Conservation (phyloP, 2,888 invertebrate genomes). For the Brenthis daphne region DNA sequence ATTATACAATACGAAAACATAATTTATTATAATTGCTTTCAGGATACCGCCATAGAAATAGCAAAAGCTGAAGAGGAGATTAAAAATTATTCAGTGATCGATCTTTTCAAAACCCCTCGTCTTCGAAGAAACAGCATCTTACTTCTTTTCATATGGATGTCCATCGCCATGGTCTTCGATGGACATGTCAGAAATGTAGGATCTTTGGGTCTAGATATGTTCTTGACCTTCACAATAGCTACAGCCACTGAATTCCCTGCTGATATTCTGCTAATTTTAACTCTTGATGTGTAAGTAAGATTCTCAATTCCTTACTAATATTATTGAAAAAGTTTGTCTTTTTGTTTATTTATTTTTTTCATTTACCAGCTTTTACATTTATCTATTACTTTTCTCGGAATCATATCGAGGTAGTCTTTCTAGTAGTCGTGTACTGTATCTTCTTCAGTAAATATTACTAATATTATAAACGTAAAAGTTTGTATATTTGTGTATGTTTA, state of each 20-base stretch:
- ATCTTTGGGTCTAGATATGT: constrained; percentile 89
- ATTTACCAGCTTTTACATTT: no score
- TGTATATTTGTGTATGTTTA: no score
- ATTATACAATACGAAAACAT: no score
- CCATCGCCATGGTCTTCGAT: constrained; percentile 92
- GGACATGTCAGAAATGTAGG: constrained; percentile 94
- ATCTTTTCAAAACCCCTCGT: constrained; percentile 89
- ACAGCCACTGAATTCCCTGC: constrained; percentile 92
- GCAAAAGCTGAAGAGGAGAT: constrained; percentile 87
- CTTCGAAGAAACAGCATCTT: constrained; percentile 87
- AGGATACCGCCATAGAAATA: constrained; percentile 86
- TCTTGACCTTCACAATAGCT: constrained; percentile 91
- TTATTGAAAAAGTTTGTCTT: background rate
- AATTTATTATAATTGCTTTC: constrained; percentile 35
- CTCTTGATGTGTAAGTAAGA: constrained; percentile 82
- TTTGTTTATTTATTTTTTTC: background rate
- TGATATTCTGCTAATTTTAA: constrained; percentile 88
- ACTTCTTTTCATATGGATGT: constrained; percentile 91
- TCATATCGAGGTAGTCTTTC: no score
- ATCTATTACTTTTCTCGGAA: no score
- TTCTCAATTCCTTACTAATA: background rate
- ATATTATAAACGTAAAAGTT: no score
- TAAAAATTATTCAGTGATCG: constrained; percentile 88
- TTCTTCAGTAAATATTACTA: no score
- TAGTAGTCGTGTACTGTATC: no score